phyloP scores from a whole-genome alignment of 2,888 invertebrate genomes.

The Drosophila cognata region DNA sequence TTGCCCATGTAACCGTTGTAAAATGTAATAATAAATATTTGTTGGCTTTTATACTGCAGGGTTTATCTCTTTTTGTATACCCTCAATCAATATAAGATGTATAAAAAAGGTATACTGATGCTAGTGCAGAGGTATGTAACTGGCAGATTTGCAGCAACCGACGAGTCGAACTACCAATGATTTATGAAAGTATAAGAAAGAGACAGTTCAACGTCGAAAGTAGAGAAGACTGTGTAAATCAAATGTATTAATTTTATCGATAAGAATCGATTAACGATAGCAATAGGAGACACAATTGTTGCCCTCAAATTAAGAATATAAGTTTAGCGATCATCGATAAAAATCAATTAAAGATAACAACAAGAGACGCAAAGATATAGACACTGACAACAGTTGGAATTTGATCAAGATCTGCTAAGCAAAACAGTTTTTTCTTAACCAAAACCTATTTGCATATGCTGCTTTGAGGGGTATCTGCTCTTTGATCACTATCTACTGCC shows the following conservation, averaged over 20 bases:
- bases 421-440: too few species aligned
- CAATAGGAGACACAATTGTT: not conserved
- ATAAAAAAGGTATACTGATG: not conserved
- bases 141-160: not conserved
- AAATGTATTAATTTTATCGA: not conserved
- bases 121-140: not conserved
- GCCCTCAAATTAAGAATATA: too few species aligned
- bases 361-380: not conserved
- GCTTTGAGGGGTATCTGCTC: slow-evolving; percentile 5
- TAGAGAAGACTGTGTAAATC: not conserved
- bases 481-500: not conserved
- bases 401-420: not conserved
- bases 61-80: slow-evolving; percentile 19
- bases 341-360: too few species aligned
- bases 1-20: slow-evolving; percentile 59
- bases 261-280: not conserved
- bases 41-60: slow-evolving; percentile 67
- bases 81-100: slow-evolving; percentile 3
- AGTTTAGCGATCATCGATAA: too few species aligned
- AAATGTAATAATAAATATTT: slow-evolving; percentile 76
- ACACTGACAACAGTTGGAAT: not conserved
- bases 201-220: not conserved
- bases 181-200: too few species aligned
- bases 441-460: not conserved
- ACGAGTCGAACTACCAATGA: not conserved